Evolutionary conservation across 2,113 vertebrate species (phyloP).

Genomic region (Elaphurus davidianus): DNA sequence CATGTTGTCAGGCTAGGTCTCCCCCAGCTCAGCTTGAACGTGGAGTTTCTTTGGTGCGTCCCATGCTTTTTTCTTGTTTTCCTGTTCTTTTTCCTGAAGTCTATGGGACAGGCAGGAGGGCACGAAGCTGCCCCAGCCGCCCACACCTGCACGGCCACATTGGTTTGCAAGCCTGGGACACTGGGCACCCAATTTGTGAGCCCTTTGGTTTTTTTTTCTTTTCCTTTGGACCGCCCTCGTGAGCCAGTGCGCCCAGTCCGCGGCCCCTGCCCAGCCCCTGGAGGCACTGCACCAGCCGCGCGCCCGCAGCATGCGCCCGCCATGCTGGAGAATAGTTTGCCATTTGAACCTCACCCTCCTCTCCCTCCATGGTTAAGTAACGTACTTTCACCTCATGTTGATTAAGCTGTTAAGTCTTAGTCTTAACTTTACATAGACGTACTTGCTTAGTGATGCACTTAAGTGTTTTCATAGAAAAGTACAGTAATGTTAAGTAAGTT

Average conservation of each 20-base stretch:
- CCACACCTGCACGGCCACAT: neutral
- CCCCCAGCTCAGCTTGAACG: neutral
- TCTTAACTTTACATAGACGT: constrained; percentile 87
- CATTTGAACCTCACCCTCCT: constrained; percentile 89
- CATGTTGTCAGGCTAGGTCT: neutral
- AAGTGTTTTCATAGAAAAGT: constrained; percentile 91
- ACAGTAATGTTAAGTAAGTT: constrained; percentile 97
- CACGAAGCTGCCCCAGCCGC: neutral
- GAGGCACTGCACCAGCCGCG: constrained; percentile 56
- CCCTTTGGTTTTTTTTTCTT: neutral
- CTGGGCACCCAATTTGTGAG: neutral
- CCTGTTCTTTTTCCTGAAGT: neutral
- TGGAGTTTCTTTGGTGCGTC: neutral
- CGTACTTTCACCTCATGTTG: constrained; percentile 82
- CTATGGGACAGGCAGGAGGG: neutral
- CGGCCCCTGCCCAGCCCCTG: constrained; percentile 21
- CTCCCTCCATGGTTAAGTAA: constrained; percentile 82
- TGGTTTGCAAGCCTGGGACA: neutral
- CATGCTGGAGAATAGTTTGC: constrained; percentile 96
- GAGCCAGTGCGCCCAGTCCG: constrained; percentile 27
- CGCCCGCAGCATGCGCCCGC: constrained; percentile 77
- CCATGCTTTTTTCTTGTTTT: constrained; percentile 52
- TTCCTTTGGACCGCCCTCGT: neutral
- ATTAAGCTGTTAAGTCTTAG: constrained; percentile 91
- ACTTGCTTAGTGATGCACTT: constrained; percentile 88